Percentiles rank a stretch among this genome's conserved stretches.
Conservation (phyloP, 1,140 invertebrate genomes). For the Reticulitermes speratus region DNA sequence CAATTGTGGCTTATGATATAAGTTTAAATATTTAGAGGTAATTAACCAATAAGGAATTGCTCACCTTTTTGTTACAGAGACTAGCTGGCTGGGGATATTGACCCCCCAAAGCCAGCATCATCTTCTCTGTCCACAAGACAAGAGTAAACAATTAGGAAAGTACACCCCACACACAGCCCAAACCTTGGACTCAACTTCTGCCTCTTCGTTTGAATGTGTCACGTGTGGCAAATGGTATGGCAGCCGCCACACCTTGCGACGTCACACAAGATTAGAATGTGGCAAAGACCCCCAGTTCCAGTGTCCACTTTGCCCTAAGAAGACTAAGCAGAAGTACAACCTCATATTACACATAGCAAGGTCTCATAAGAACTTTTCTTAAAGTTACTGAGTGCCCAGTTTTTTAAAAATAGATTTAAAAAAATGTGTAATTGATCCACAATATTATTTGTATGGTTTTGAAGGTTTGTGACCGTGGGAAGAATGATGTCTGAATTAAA, state of each 20-base stretch:
- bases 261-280: constrained; percentile 83
- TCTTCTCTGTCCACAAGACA: not conserved
- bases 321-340: constrained; percentile 62
- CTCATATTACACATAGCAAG: constrained; percentile 34
- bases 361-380: constrained; percentile 35
- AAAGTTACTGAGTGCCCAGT: not conserved
- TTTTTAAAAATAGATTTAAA: too few relatives aligned
- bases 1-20: too few relatives aligned
- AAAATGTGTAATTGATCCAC: too few relatives aligned
- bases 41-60: not conserved
- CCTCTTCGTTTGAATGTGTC: not conserved
- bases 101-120: not conserved
- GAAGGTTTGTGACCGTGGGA: too few relatives aligned
- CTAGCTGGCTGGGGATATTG: not conserved
- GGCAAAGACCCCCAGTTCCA: constrained; percentile 58
- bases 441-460: too few relatives aligned
- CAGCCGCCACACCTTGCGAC: constrained; percentile 75
- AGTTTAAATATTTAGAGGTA: too few relatives aligned
- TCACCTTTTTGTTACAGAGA: not conserved
- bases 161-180: not conserved
- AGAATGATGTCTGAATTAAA: too few relatives aligned
- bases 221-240: constrained; percentile 52
- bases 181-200: not conserved
- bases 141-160: not conserved
- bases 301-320: constrained; percentile 77